These are phyloP conservation scores for Melanchra persicariae DNA, from an alignment of 2,888 invertebrate species.

Conservation along the genomic window DNA sequence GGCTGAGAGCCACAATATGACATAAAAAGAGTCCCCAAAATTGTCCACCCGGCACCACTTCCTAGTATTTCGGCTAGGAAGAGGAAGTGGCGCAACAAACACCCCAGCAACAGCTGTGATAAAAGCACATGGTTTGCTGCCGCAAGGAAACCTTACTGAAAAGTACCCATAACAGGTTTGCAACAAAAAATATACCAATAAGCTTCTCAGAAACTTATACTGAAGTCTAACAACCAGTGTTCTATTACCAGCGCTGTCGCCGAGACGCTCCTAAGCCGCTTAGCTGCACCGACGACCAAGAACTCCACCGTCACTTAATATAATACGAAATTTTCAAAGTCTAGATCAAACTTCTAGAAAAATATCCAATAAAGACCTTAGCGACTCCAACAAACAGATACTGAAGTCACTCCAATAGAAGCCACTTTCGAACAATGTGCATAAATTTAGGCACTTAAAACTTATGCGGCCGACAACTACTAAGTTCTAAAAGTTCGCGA, in stretches of 20 bases:
- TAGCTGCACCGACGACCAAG: conserved; percentile 27
- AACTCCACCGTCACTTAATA: conserved; percentile 27
- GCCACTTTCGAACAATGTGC: conserved; percentile 68
- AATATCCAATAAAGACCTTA: conserved; percentile 40
- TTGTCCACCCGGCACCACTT: too few species aligned
- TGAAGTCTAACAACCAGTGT: conserved; percentile 43
- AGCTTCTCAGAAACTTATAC: conserved; percentile 35
- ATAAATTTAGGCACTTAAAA: conserved; percentile 70
- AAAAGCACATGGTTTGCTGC: not conserved
- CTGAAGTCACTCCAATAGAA: conserved; percentile 41
- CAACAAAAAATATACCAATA: conserved; percentile 31
- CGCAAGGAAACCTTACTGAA: conserved; percentile 9
- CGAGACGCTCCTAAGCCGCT: conserved; percentile 38
- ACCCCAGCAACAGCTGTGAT: too few species aligned
- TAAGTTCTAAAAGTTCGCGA: conserved; percentile 51
- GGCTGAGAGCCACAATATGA: too few species aligned
- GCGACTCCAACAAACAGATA: conserved; percentile 53
- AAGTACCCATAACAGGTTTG: not conserved
- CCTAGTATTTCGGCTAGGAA: too few species aligned
- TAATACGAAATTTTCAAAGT: conserved; percentile 31
- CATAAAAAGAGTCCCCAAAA: too few species aligned
- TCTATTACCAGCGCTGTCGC: conserved; percentile 40
- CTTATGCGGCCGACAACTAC: conserved; percentile 56
- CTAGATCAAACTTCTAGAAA: conserved; percentile 35
- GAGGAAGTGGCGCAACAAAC: too few species aligned